Evolutionary conservation across 1,140 invertebrate species (phyloP), one percentile per base, ranked within the genome.

Genomic region (Capitella teleta): DNA sequence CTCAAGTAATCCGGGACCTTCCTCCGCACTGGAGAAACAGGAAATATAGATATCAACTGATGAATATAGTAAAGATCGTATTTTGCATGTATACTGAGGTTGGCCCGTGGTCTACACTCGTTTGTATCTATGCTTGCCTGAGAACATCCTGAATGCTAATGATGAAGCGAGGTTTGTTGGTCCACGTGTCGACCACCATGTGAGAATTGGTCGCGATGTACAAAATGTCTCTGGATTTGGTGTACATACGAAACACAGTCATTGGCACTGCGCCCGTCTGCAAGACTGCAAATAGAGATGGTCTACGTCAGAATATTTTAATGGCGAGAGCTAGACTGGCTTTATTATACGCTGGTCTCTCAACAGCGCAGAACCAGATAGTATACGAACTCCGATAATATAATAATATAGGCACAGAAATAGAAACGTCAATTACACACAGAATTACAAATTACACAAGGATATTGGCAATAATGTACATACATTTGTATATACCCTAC

Each of bases 221-320:
- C 26, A 47, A 24, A 8, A 47, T 34, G 8, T 47, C 45, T 19
- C 45, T 14, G 4, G 45, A 47, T 21, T 47, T 47, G 12, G 45
- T 47, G 28, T 32, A 47, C 45, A 47, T 47, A 16, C 45, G 45
- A 30, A 47, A 47, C 23, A 47, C 26, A 4, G 45, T 47, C 26
- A 16, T 8, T 4, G 26, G 26, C n/a, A 47, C 45, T 16, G 12
- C 14, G 12, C 45, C 45, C 4, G 23, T 32, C 28, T 4, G 10
- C 12, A 47, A 24, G 16, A 47, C 45, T 47, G 28, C 5, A 47
- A 47, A n/a, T n/a, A n/a, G n/a, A n/a, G n/a, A n/a, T n/a, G n/a
- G n/a, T n/a, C n/a, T n/a, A n/a, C n/a, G n/a, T n/a, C n/a, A n/a
- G n/a, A n/a, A n/a, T n/a, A n/a, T n/a, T n/a, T n/a, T n/a, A n/a